Evolutionary conservation across 1,140 invertebrate species (phyloP).

Genomic region (Gerris buenoi): DNA sequence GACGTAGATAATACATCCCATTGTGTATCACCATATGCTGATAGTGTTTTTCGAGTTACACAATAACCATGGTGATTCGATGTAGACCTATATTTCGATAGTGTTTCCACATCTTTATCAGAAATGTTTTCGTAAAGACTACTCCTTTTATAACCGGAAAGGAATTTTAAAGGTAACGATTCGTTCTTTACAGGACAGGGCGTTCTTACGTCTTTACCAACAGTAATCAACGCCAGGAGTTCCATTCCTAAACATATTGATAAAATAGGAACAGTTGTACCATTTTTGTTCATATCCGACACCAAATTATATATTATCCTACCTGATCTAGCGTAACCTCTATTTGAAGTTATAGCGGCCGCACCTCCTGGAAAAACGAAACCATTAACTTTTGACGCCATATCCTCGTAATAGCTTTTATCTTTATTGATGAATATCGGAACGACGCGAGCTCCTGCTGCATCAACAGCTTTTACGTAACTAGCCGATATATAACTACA

Average conservation of each 20-base stretch:
- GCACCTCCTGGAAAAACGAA: background rate
- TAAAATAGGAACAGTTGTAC: background rate
- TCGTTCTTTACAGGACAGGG: background rate
- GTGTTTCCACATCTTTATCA: background rate
- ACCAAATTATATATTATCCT: background rate
- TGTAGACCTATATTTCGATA: background rate
- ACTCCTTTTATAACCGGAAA: background rate
- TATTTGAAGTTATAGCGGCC: background rate
- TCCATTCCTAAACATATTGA: background rate
- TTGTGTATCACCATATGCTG: background rate
- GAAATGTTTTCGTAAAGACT: background rate
- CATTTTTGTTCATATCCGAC: background rate
- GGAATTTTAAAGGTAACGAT: background rate
- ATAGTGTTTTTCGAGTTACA: background rate
- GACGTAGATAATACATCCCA: background rate
- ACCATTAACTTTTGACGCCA: background rate
- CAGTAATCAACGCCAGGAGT: background rate
- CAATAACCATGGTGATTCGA: background rate
- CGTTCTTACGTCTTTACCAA: background rate
- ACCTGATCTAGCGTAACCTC: background rate
- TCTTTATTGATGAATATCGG: conserved; percentile 39
- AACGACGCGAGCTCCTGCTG: conserved; percentile 60
- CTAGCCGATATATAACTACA: conserved; percentile 55
- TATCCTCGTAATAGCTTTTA: conserved; percentile 11
- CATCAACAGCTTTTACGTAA: conserved; percentile 73